These are phyloP conservation scores for Brachypalpus laphriformis DNA, from an alignment of 2,888 invertebrate species.

Conservation along the genomic window DNA sequence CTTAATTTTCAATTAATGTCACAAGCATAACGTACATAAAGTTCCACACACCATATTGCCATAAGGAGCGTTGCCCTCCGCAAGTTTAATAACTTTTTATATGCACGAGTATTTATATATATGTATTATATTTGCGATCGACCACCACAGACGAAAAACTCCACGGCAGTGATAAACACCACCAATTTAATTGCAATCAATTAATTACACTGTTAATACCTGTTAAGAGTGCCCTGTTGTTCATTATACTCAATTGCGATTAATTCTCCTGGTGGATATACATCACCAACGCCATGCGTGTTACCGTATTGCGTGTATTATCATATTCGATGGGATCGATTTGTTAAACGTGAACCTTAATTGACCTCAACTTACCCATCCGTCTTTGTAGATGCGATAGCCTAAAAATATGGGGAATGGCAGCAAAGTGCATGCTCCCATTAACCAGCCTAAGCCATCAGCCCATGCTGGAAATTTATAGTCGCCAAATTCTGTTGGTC, in stretches of 20 bases:
- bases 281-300: not conserved
- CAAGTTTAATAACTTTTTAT: constrained; percentile 1
- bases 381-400: constrained; percentile 79
- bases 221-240: constrained; percentile 47
- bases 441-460: constrained; percentile 87
- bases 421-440: constrained; percentile 88
- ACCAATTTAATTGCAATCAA: constrained; percentile 53
- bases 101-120: no score
- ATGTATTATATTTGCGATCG: not conserved
- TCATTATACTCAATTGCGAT: constrained; percentile 39
- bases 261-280: constrained; percentile 46
- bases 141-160: constrained; percentile 5
- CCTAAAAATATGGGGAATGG: constrained; percentile 87
- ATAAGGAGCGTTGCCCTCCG: constrained; percentile 2
- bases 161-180: constrained; percentile 32
- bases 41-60: not conserved
- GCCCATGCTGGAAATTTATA: constrained; percentile 89
- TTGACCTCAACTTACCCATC: constrained; percentile 71
- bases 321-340: not conserved
- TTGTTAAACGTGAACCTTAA: not conserved
- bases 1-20: constrained; percentile 47
- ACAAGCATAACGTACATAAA: not conserved
- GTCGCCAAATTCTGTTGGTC: constrained; percentile 86
- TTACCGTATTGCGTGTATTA: not conserved
- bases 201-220: constrained; percentile 62